These are phyloP conservation scores for Mycetomoellerius zeteki DNA, from an alignment of 1,140 invertebrate species.

Conservation along the genomic window DNA sequence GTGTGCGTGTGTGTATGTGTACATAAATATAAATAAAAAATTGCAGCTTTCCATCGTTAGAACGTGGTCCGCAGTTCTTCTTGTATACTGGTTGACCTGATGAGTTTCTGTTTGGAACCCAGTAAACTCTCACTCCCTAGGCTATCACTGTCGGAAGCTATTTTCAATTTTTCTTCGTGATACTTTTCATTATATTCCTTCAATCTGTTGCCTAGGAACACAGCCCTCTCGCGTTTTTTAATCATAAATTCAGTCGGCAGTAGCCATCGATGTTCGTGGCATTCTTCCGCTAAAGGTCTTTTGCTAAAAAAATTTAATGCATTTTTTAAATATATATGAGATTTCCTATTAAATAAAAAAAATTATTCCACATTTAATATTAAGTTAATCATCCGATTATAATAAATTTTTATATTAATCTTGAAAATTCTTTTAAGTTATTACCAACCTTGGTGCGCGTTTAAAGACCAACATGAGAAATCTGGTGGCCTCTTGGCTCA, in stretches of 20 bases:
- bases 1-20: background rate
- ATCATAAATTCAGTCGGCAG: conserved; percentile 96
- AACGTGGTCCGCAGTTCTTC: conserved; percentile 91
- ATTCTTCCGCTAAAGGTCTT: conserved; percentile 97
- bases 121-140: conserved; percentile 84
- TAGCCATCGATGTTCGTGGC: conserved; percentile 98
- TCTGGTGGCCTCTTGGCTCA: conserved; percentile 97
- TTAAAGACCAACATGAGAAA: conserved; percentile 99
- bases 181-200: conserved; percentile 94
- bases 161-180: conserved; percentile 89
- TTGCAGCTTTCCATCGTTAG: conserved; percentile 75
- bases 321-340: background rate
- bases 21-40: conserved; percentile 81
- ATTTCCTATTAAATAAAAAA: too few species aligned
- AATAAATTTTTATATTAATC: conserved; percentile 11
- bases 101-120: conserved; percentile 88
- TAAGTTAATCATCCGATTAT: background rate
- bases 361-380: background rate
- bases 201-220: conserved; percentile 93
- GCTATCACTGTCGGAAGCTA: conserved; percentile 88
- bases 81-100: conserved; percentile 93
- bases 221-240: conserved; percentile 95
- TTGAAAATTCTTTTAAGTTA: background rate
- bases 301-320: conserved; percentile 90
- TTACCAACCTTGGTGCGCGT: conserved; percentile 93